Evolutionary conservation across 2,113 vertebrate species (phyloP).

Genomic region (Elephantulus edwardii): DNA sequence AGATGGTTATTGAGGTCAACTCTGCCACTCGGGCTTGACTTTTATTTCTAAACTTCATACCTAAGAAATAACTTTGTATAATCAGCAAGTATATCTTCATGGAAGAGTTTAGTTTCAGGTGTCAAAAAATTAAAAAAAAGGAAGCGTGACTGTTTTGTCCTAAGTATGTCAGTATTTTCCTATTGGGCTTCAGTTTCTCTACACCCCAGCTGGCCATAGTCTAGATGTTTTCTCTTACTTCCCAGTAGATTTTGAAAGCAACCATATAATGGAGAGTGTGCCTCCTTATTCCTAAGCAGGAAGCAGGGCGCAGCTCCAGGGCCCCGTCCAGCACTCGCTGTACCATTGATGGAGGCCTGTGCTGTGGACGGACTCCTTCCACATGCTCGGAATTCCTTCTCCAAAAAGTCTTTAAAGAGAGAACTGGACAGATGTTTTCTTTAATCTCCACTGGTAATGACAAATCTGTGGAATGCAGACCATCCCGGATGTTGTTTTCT

Average conservation of each 20-base stretch:
- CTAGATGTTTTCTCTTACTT: conserved; percentile 43
- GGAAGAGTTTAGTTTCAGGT: background rate
- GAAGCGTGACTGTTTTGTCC: background rate
- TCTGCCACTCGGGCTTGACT: background rate
- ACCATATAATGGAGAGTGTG: background rate
- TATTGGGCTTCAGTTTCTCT: background rate
- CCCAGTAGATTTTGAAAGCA: conserved; percentile 25
- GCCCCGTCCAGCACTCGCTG: background rate
- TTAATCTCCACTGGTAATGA: conserved; percentile 50
- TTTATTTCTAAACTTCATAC: background rate
- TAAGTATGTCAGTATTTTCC: background rate
- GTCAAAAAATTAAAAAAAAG: background rate
- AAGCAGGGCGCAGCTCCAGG: background rate
- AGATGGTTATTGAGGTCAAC: background rate
- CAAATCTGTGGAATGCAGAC: conserved; percentile 28
- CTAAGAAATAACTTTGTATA: background rate
- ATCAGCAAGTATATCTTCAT: background rate
- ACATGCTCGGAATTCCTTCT: conserved; percentile 42
- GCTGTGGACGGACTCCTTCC: conserved; percentile 29
- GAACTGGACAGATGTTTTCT: conserved; percentile 60
- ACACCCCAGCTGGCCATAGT: background rate
- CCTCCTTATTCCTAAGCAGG: background rate
- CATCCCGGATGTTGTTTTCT: background rate
- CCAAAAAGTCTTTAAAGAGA: background rate
- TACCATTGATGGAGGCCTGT: background rate